Conservation (phyloP, 2,113 vertebrate species). For the Hiodon alosoides region DNA sequence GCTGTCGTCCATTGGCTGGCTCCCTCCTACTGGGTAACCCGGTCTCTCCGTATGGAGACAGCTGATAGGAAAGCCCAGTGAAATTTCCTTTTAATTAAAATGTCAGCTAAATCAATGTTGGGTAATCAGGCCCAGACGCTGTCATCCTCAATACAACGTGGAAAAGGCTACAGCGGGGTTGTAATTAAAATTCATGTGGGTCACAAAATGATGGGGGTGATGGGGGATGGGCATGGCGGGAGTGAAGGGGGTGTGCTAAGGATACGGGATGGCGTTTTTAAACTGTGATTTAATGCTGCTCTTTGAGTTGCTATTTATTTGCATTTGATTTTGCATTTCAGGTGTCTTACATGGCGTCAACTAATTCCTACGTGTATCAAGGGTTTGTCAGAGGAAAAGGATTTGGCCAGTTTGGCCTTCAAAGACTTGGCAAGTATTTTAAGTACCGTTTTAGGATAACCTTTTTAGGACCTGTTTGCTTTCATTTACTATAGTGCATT, state of each 20-base stretch:
- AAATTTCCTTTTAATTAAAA: constrained; percentile 72
- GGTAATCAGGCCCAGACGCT: constrained; percentile 62
- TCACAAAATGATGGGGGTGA: constrained; percentile 29
- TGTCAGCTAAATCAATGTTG: constrained; percentile 68
- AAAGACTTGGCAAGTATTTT: constrained; percentile 79
- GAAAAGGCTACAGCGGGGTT: constrained; percentile 37
- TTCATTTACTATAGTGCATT: constrained; percentile 11
- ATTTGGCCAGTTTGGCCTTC: constrained; percentile 96
- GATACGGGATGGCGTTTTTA: background rate
- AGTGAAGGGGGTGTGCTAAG: background rate
- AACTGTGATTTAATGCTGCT: background rate
- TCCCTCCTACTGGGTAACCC: background rate
- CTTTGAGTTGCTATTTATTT: constrained; percentile 27
- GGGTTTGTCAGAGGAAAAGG: constrained; percentile 93
- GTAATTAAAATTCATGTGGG: constrained; percentile 51
- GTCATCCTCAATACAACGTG: constrained; percentile 34
- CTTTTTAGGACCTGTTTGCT: background rate
- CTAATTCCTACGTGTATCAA: constrained; percentile 92
- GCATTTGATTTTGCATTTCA: constrained; percentile 45
- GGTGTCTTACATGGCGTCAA: constrained; percentile 87
- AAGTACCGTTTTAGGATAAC: background rate
- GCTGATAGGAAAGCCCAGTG: constrained; percentile 41
- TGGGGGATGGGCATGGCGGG: constrained; percentile 1
- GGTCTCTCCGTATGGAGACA: background rate
- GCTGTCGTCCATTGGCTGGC: constrained; percentile 2